A percentile compares a stretch with the other conserved stretches of the same genome.
These are phyloP conservation scores for Drosophila affinis DNA, from an alignment of 2,888 invertebrate species.

Conservation along the genomic window DNA sequence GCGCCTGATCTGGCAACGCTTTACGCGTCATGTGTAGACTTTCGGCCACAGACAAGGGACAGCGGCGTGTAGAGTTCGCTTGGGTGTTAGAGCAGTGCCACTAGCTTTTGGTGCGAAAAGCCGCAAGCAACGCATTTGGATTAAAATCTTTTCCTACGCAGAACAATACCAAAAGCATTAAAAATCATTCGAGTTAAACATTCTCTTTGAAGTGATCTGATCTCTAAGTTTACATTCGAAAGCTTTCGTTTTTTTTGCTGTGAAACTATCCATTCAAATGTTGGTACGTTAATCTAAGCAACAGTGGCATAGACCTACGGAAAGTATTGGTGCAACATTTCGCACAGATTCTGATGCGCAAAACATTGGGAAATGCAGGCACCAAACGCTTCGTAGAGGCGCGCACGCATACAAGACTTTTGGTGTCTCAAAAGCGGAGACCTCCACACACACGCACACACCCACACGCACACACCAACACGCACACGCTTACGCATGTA, in stretches of 20 bases:
- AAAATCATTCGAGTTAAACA: no score
- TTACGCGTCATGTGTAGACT: not conserved
- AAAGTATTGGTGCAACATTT: not conserved
- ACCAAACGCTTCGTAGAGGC: not conserved
- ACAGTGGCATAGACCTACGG: no score
- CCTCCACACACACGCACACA: not conserved
- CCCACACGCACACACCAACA: no score
- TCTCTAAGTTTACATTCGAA: no score
- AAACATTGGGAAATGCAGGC: no score
- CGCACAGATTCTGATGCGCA: not conserved
- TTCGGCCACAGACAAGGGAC: not conserved
- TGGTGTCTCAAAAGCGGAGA: not conserved
- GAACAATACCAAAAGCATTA: no score
- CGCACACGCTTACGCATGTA: not conserved
- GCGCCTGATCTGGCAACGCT: slow-evolving; percentile 27
- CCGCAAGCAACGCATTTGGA: not conserved
- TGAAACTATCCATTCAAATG: not conserved
- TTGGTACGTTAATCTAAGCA: not conserved
- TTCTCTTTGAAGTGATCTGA: no score
- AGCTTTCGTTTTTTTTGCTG: not conserved
- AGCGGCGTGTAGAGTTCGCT: not conserved
- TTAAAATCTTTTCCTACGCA: not conserved
- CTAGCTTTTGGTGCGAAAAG: not conserved
- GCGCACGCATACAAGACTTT: not conserved
- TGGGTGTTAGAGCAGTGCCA: not conserved